These are phyloP conservation scores for Tridacna gigas DNA, from an alignment of 2,888 invertebrate species.

Conservation along the genomic window DNA sequence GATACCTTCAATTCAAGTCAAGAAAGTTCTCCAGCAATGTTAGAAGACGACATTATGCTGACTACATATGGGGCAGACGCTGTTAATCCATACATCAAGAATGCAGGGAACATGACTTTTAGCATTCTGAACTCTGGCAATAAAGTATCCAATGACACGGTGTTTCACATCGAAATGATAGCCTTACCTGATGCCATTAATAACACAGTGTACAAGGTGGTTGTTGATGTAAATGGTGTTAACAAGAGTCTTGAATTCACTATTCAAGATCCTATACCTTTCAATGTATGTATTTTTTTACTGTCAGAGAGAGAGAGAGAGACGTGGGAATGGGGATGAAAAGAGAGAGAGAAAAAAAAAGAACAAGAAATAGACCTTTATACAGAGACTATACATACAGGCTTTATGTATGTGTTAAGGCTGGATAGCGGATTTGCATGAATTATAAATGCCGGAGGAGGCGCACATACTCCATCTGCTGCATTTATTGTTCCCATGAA, in stretches of 20 bases:
- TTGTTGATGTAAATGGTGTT: conserved; percentile 10
- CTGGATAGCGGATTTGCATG: no score
- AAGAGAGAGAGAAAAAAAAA: no score
- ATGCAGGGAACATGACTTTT: conserved; percentile 4
- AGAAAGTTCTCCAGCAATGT: neutral
- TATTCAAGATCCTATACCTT: neutral
- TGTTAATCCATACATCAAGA: neutral
- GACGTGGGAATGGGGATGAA: no score
- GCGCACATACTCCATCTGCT: no score
- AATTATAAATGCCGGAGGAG: no score
- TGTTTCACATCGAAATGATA: neutral
- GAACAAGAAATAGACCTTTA: no score
- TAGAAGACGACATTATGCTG: neutral
- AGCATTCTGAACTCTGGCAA: neutral
- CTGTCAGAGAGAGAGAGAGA: no score
- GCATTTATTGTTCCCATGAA: no score
- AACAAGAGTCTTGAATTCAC: conserved; percentile 1
- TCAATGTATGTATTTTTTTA: neutral
- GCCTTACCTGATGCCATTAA: conserved; percentile 8
- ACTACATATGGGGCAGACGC: neutral
- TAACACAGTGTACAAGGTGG: neutral
- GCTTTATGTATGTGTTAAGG: no score
- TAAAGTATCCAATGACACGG: neutral
- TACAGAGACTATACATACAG: no score
- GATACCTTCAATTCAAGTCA: neutral